These are phyloP conservation scores for Lasioglossum villosulum DNA, from an alignment of 2,888 invertebrate species.

Conservation along the genomic window DNA sequence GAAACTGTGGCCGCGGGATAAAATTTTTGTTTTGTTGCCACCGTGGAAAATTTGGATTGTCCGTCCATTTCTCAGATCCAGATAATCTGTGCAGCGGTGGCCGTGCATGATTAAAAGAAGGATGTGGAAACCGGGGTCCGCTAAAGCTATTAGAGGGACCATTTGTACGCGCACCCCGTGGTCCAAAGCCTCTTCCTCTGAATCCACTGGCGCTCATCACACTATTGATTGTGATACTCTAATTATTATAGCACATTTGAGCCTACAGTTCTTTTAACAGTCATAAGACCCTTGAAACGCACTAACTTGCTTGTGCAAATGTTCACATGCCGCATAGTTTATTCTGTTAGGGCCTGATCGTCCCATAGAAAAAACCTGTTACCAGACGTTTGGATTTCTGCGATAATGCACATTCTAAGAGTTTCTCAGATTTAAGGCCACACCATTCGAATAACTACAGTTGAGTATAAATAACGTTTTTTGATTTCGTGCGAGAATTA, in stretches of 20 bases:
- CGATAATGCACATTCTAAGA: conserved; percentile 18
- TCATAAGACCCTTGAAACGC: conserved; percentile 30
- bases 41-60: conserved; percentile 39
- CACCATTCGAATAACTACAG: background rate
- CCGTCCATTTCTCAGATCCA: conserved; percentile 57
- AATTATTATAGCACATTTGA: conserved; percentile 43
- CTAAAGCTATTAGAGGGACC: conserved; percentile 58
- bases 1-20: conserved; percentile 44
- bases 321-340: conserved; percentile 45
- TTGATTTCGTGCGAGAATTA: background rate
- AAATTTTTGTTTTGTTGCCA: conserved; percentile 64
- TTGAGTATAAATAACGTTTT: conserved; percentile 9
- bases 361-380: background rate
- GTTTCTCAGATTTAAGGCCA: background rate
- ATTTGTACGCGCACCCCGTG: conserved; percentile 69
- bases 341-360: background rate
- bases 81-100: conserved; percentile 48
- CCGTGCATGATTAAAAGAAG: conserved; percentile 58
- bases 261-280: conserved; percentile 30
- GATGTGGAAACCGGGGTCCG: conserved; percentile 56
- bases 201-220: conserved; percentile 78
- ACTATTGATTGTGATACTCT: conserved; percentile 44
- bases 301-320: conserved; percentile 9
- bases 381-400: background rate
- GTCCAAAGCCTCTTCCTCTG: conserved; percentile 78